Base-by-base conservation (phyloP, 2,797 vertebrate genomes). In the Chanos chanos region DNA sequence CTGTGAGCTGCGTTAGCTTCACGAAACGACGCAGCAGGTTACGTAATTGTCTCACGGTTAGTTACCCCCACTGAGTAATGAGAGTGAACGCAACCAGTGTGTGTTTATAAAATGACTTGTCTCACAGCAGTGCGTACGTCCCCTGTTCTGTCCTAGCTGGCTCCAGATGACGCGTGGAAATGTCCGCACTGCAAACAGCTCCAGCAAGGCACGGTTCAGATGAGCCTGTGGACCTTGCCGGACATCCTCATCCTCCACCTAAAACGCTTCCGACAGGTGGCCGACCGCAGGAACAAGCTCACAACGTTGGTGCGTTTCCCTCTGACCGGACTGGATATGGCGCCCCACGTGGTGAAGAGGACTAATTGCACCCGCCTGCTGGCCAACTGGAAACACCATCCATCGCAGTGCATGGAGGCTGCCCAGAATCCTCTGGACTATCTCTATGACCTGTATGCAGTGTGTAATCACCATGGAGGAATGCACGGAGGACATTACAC, bases 401-500 rank as follows among this genome's bases (percentile, higher is more conserved):
- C n/a, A n/a, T n/a, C n/a, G n/a, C n/a, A n/a, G n/a, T n/a, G n/a
- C n/a, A n/a, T n/a, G n/a, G 79, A 88, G 51, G 66, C 75, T 12
- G 51, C 73, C 47, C 83, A 71, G 61, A 43, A 61, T 21, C 4
- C 86, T 2, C 88, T 74, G 0, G 89, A 93, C 78, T 92, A 88
- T 75, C 85, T 94, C 34, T 98, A 98, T 0, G 95, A 99, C 60
- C 82, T 99, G 58, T 98, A 98, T 0, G 95, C 95, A 0, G 93
- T 98, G 74, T 99, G 96, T 80, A 96, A 99, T 83, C 96, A 98
- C 79, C 96, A 98, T 0, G 96, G 96, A 75, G 93, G 92, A 65
- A 91, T 98, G 92, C 94, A 97, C 45, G 94, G 96, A 0, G 96
- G 96, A 16, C 95, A 98, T 80, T 97, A 97, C 85, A 98, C 96